Percentiles rank a stretch among this genome's conserved stretches.
Conservation (phyloP, 2,113 vertebrate genomes). For the Catagonus wagneri region DNA sequence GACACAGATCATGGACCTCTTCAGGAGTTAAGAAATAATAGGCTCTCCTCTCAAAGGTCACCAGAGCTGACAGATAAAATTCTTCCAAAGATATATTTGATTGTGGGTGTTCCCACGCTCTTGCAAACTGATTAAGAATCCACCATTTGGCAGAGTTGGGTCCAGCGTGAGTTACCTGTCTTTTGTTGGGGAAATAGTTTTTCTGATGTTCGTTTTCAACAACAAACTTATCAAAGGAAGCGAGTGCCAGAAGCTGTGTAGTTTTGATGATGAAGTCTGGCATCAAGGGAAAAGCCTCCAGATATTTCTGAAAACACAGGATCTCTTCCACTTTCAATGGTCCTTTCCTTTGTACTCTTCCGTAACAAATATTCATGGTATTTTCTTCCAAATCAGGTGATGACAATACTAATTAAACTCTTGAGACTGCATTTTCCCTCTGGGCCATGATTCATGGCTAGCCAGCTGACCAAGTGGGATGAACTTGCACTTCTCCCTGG, state of each 20-base stretch:
- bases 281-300: neutral
- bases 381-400: constrained; percentile 29
- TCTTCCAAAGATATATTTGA: neutral
- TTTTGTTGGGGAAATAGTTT: constrained; percentile 1
- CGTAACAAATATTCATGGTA: neutral
- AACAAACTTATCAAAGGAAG: constrained; percentile 33
- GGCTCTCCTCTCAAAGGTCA: neutral
- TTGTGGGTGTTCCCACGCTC: neutral
- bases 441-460: neutral
- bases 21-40: neutral
- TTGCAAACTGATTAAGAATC: neutral
- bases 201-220: constrained; percentile 23
- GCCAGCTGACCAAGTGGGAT: neutral
- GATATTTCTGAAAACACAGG: neutral
- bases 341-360: neutral
- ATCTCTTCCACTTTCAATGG: neutral
- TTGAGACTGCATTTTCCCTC: neutral
- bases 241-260: neutral
- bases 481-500: neutral
- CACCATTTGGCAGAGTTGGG: neutral
- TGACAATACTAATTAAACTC: constrained; percentile 28
- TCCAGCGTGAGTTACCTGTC: neutral
- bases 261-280: constrained; percentile 1
- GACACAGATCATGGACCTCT: neutral
- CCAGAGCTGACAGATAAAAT: neutral